A percentile compares a stretch with the other conserved stretches of the same genome.
Conservation (phyloP, 2,113 vertebrate genomes). For the Trogon surrucura region DNA sequence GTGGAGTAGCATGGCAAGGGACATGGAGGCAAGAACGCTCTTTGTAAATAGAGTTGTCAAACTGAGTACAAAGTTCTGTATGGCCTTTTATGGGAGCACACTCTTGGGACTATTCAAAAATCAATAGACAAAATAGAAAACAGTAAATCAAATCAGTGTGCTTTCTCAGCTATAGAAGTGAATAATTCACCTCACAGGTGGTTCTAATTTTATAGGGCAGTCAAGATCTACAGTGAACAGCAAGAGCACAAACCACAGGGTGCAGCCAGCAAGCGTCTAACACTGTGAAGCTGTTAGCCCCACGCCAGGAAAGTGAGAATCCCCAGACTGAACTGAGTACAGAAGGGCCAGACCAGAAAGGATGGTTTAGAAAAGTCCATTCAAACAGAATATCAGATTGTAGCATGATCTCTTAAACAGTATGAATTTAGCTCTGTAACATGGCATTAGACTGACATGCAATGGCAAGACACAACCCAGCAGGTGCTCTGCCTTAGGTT, state of each 20-base stretch:
- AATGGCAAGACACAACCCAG: background rate
- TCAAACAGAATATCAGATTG: background rate
- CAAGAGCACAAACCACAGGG: background rate
- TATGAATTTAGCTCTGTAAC: background rate
- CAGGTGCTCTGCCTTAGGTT: background rate
- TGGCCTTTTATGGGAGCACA: background rate
- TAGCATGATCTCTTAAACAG: background rate
- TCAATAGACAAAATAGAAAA: conserved; percentile 36
- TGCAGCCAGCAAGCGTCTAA: background rate
- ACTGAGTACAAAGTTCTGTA: background rate
- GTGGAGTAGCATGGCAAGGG: background rate
- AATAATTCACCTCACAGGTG: background rate
- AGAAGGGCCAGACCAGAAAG: background rate
- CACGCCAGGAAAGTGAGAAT: background rate
- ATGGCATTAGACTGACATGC: background rate
- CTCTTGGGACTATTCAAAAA: background rate
- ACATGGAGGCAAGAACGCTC: background rate
- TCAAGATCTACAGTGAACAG: background rate
- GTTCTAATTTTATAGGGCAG: background rate
- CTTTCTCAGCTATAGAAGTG: background rate
- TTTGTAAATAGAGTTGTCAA: conserved; percentile 22
- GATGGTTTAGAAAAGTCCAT: background rate
- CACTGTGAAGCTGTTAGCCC: background rate
- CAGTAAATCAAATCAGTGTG: background rate
- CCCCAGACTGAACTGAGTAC: background rate